These are phyloP conservation scores for Tretioscincus oriximinensis DNA, from an alignment of 2,113 vertebrate genomes.

Conservation along the genomic window DNA sequence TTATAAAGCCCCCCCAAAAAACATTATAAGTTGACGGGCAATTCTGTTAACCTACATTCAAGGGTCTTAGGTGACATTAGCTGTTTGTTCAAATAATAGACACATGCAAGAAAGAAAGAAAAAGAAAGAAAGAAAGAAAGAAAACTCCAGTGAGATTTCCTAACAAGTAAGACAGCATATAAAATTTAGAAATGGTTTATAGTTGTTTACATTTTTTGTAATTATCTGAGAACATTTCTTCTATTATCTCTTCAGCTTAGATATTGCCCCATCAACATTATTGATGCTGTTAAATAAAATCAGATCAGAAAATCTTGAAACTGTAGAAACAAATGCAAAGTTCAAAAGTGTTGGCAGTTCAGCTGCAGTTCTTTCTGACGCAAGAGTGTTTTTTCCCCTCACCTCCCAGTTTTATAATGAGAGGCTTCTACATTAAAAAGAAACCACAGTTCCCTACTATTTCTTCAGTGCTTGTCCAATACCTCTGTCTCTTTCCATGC, in stretches of 20 bases:
- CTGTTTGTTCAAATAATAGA: no score
- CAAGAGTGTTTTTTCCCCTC: not conserved
- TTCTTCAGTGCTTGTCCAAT: not conserved
- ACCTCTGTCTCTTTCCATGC: not conserved
- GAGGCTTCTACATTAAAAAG: not conserved
- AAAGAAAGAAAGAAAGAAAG: no score
- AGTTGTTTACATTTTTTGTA: constrained; percentile 8
- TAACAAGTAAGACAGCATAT: not conserved
- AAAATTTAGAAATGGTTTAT: not conserved
- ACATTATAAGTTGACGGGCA: no score
- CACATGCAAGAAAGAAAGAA: no score
- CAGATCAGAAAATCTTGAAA: not conserved
- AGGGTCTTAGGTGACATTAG: no score
- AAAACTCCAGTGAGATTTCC: not conserved
- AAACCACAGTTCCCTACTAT: not conserved
- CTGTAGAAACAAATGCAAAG: not conserved
- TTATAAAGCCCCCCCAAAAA: no score
- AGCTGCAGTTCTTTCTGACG: constrained; percentile 1
- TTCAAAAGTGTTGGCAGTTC: constrained; percentile 1
- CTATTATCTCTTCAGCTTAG: constrained; percentile 4
- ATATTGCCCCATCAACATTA: constrained; percentile 13
- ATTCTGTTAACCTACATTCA: no score
- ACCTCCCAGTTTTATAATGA: not conserved
- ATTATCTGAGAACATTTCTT: constrained; percentile 3
- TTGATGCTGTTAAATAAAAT: constrained; percentile 9